These are phyloP conservation scores for Pluvialis apricaria DNA, from an alignment of 2,113 vertebrate genomes.

Conservation along the genomic window DNA sequence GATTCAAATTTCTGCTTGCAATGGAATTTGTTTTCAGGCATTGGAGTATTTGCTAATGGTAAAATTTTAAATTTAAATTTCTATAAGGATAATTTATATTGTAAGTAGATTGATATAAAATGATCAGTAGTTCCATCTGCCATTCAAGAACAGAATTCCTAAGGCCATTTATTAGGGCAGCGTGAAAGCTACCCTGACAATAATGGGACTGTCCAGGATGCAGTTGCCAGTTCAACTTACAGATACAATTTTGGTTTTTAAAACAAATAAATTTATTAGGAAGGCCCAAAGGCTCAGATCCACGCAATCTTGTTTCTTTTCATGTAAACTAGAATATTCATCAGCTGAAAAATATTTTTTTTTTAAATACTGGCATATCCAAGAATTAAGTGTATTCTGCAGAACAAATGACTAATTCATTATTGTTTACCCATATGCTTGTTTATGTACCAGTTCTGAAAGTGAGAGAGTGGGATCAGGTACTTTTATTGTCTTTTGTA, in stretches of 20 bases:
- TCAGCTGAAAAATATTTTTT: not conserved
- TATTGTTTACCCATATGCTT: not conserved
- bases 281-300: not conserved
- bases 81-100: not conserved
- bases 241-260: not conserved
- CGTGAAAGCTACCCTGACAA: not conserved
- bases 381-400: not conserved
- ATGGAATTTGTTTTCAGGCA: slow-evolving; percentile 23
- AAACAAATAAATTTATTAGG: not conserved
- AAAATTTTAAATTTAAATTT: not conserved
- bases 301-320: not conserved
- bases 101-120: not conserved
- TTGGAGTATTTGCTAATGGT: not conserved
- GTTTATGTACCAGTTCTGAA: not conserved
- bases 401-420: not conserved
- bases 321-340: not conserved
- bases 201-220: not conserved
- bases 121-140: not conserved
- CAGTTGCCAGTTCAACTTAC: not conserved
- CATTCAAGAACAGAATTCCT: not conserved
- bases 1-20: not conserved
- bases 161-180: not conserved
- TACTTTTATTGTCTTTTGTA: not conserved
- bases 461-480: not conserved
- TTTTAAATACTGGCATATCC: not conserved